These are phyloP conservation scores for Anoplopoma fimbria DNA, from an alignment of 2,113 vertebrate species.

Conservation along the genomic window DNA sequence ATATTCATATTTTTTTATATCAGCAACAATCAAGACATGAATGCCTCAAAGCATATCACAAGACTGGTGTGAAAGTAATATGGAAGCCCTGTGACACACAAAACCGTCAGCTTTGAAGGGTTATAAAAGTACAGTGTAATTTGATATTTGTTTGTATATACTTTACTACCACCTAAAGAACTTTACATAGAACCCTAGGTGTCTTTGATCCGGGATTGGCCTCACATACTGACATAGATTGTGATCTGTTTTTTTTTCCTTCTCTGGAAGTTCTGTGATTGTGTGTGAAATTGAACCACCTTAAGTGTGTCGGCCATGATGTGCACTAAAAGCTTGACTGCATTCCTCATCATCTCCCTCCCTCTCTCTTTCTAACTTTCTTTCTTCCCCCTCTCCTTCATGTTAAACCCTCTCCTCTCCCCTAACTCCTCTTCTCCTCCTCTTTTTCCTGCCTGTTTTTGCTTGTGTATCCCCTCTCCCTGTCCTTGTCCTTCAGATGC, in stretches of 20 bases:
- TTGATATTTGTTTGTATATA: background rate
- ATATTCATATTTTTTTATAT: background rate
- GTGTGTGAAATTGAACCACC: constrained; percentile 49
- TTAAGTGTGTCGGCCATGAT: constrained; percentile 42
- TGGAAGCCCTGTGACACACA: background rate
- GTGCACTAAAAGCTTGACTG: constrained; percentile 45
- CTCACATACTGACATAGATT: no score
- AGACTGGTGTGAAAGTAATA: background rate
- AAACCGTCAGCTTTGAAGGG: background rate
- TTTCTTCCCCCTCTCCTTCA: constrained; percentile 48
- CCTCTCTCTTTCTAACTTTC: constrained; percentile 57
- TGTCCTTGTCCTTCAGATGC: constrained; percentile 58
- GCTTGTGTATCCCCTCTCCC: constrained; percentile 36
- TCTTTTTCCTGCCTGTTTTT: constrained; percentile 49
- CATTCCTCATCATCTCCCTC: constrained; percentile 53
- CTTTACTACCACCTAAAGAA: background rate
- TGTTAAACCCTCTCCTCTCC: constrained; percentile 27
- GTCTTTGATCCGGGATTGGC: no score
- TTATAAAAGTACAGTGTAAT: background rate
- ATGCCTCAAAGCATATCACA: background rate
- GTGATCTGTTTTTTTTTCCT: no score
- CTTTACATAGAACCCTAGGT: no score
- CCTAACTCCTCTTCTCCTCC: constrained; percentile 44
- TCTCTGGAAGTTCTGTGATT: constrained; percentile 19
- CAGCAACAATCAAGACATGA: background rate